Evolutionary conservation across 2,888 invertebrate species (phyloP).

Genomic region (Pharmacophagus antenor): DNA sequence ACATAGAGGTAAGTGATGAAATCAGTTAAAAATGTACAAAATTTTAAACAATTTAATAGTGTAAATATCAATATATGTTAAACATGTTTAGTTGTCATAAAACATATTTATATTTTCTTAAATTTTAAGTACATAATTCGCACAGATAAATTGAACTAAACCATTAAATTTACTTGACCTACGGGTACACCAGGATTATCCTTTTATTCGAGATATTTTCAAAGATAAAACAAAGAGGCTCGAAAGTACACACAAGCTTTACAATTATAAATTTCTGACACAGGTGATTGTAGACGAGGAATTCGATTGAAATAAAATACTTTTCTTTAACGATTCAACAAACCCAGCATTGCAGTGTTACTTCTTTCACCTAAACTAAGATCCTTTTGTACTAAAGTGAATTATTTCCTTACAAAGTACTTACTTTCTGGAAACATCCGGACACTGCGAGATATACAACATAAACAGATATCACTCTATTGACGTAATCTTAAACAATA

Average conservation of each 20-base stretch:
- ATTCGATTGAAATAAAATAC: background rate
- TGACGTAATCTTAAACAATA: constrained; percentile 17
- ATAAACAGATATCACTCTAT: background rate
- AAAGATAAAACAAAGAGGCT: background rate
- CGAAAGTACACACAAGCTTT: background rate
- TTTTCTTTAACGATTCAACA: background rate
- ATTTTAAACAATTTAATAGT: background rate
- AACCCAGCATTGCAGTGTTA: background rate
- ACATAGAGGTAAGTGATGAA: constrained; percentile 59
- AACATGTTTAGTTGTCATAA: too few species aligned
- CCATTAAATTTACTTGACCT: background rate
- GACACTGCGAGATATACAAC: background rate
- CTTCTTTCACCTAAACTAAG: background rate
- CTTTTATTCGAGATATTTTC: background rate
- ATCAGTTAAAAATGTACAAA: constrained; percentile 5
- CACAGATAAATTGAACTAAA: too few species aligned
- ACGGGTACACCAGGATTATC: too few species aligned
- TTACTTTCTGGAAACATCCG: background rate
- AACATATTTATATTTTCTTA: background rate
- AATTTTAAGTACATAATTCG: too few species aligned
- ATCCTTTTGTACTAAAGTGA: too few species aligned
- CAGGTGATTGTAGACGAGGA: background rate
- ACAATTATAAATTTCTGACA: background rate
- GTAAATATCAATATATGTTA: too few species aligned
- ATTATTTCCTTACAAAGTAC: too few species aligned